Evolutionary conservation across 2,113 vertebrate genomes (phyloP), one percentile per base, ranked within the genome.

Genomic region (Salvelinus fontinalis): DNA sequence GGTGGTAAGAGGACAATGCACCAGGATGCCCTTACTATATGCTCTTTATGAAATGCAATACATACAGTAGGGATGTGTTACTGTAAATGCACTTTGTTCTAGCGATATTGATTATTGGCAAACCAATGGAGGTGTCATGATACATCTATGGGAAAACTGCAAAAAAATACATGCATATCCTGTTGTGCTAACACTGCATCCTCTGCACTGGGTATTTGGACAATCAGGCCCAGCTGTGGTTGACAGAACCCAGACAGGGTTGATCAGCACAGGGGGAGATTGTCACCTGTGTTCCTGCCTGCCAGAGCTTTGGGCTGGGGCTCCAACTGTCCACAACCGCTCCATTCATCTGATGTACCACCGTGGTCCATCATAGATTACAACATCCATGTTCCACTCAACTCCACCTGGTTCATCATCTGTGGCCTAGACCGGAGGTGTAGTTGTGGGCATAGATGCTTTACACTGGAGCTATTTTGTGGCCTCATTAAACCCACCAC

Each of bases 401-500:
- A 66, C n/a, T 78, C 74, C 65, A 59, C 74, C 82, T 13, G 39
- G 39, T 11, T 9, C 51, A 54, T 54, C 31, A 29, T 34, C 7
- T 13, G 18, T 14, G 5, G 66, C 31, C 66, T 26, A 49, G 22
- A 18, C 22, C n/a, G 69, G 70, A 77, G 75, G 78, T 16, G 70
- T 82, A 75, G 27, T 60, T 67, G 76, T 22, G 39, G 77, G 71
- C 76, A 75, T 67, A 22, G 34, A 79, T 75, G 75, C 65, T 75
- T 27, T 1, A 11, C 22, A 5, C 64, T 31, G 65, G 65, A 16
- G 4, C 5, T 68, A 3, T 81, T 70, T 60, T 54, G 76, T 71
- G 65, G 81, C 74, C 82, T 91, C 85, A 80, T 91, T 91, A 90
- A 87, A 87, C 86, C 82, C 76, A 82, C 80, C 89, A 67, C 89